These are phyloP conservation scores for Ophion obscuratus DNA, from an alignment of 2,888 invertebrate genomes.

Conservation along the genomic window DNA sequence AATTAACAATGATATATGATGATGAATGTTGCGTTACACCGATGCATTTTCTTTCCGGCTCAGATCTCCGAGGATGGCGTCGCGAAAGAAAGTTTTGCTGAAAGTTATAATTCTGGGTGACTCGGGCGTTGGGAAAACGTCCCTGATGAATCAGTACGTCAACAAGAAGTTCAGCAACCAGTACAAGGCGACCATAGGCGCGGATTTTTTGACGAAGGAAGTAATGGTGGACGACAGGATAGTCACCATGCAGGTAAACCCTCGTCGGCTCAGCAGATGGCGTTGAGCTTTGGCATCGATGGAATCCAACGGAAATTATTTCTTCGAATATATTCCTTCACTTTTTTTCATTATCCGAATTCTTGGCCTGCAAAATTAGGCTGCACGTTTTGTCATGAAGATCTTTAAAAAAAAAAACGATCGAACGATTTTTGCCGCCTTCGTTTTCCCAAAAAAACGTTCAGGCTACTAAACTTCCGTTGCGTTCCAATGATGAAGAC, in stretches of 20 bases:
- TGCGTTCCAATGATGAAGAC: too few species aligned
- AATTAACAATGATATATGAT: not conserved
- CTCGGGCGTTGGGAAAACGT: slow-evolving; percentile 99
- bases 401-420: too few species aligned
- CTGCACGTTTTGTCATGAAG: too few species aligned
- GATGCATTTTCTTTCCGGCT: slow-evolving; percentile 50
- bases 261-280: not conserved
- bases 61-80: slow-evolving; percentile 88
- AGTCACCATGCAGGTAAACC: slow-evolving; percentile 96
- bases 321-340: too few species aligned
- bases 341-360: too few species aligned
- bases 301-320: too few species aligned
- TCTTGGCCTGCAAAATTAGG: too few species aligned
- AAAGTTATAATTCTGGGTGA: slow-evolving; percentile 99
- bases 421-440: too few species aligned
- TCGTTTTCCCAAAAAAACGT: too few species aligned
- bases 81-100: slow-evolving; percentile 97
- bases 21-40: not conserved
- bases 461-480: too few species aligned
- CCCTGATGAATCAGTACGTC: slow-evolving; percentile 99
- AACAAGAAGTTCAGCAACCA: slow-evolving; percentile 99
- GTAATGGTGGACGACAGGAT: slow-evolving; percentile 99
- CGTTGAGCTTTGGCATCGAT: too few species aligned
- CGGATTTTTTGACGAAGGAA: slow-evolving; percentile 99
- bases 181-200: slow-evolving; percentile 99